Evolutionary conservation across 2,888 invertebrate species (phyloP).

Genomic region (Lepetodrilus schrolli): DNA sequence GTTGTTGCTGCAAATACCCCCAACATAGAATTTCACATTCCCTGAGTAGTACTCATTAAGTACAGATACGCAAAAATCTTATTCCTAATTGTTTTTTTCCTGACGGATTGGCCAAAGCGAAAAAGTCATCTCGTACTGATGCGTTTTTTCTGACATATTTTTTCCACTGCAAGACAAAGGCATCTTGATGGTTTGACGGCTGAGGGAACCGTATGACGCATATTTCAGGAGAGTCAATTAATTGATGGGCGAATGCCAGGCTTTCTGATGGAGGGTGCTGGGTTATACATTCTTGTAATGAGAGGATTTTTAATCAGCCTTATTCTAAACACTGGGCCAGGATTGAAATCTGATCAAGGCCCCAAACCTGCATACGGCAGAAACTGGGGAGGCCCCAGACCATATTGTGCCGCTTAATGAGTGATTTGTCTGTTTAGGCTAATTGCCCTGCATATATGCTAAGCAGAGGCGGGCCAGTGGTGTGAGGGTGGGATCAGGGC

Average conservation of each 20-base stretch:
- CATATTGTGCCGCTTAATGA: slow-evolving; percentile 44
- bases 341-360: slow-evolving; percentile 33
- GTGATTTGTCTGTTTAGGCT: slow-evolving; percentile 41
- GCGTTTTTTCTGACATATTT: slow-evolving; percentile 9
- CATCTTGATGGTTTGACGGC: slow-evolving; percentile 12
- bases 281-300: slow-evolving; percentile 34
- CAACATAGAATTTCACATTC: neutral
- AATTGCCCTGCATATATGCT: slow-evolving; percentile 36
- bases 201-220: slow-evolving; percentile 29
- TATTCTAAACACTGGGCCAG: slow-evolving; percentile 29
- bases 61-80: neutral
- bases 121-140: slow-evolving; percentile 9
- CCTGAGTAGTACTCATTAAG: neutral
- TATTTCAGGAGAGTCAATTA: slow-evolving; percentile 29
- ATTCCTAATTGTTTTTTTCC: slow-evolving; percentile 16
- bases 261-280: neutral
- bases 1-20: neutral
- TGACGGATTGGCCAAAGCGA: neutral
- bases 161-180: slow-evolving; percentile 19
- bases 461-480: slow-evolving; percentile 22
- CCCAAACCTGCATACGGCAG: neutral
- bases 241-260: slow-evolving; percentile 17
- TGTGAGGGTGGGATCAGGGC: neutral
- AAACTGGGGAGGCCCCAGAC: slow-evolving; percentile 32
- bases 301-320: slow-evolving; percentile 31